Base-by-base conservation (phyloP, 1,140 invertebrate genomes). In the Proctacanthus coquilletti region DNA sequence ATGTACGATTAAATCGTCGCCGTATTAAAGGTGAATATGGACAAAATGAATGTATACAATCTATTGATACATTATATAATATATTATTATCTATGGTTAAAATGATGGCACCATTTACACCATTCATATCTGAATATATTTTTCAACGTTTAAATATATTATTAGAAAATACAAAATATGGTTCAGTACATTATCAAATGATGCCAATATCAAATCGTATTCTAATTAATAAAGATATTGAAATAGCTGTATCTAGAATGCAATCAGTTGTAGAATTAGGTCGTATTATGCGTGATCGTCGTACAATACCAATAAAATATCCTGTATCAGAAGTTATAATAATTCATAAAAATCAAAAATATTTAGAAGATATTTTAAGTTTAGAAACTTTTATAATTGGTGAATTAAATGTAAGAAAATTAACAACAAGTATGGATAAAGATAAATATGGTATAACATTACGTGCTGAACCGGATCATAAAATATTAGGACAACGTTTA, bases 61-160 rank as follows among this genome's bases (percentile, higher is more conserved):
- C 92, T 1, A 60, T 98, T 18, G 77, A 84, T 40, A 93, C 92
- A 0, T 68, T 99, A 0, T 94, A 81, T 56, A 71, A 74, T 47
- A 89, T 98, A 2, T 59, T 98, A 9, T 82, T 84, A 46, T 77
- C 80, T 34, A 91, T 99, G 77, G 75, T 82, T 1, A 71, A 82
- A 47, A 75, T 95, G 27, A 95, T 97, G 79, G 84, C 95, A 5
- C 91, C 96, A 0, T 97, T 98, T 62, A 95, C 91, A 4, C 96
- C 96, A 2, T 99, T 95, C 61, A 66, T 99, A 13, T 85, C 91
- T 13, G 96, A 99, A 63, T 75, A 81, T 18, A 94, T 99, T 75
- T 99, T 89, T 62, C 86, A 94, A 57, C 83, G 84, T 36, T 57
- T 98, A 40, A 71, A 40, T 1, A 18, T 55, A 36, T 58, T 58